Percentiles rank a stretch among this genome's conserved stretches.
Conservation (phyloP, 2,113 vertebrate genomes). For the Gymnorhina tibicen region DNA sequence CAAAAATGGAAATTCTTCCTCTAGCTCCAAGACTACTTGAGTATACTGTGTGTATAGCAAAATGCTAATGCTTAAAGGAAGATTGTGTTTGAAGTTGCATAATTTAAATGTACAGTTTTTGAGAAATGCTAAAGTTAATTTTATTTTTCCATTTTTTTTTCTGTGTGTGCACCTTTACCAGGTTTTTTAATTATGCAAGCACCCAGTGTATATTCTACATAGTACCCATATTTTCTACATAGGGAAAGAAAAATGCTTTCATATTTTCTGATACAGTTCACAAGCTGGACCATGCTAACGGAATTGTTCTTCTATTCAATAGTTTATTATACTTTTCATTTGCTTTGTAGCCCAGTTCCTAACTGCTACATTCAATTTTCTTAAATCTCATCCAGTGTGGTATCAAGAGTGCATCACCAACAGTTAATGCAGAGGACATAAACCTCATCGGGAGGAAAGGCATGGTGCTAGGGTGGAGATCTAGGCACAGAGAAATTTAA, state of each 20-base stretch:
- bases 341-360: neutral
- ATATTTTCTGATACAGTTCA: neutral
- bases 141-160: neutral
- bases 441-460: neutral
- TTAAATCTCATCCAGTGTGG: neutral
- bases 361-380: neutral
- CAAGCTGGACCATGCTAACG: neutral
- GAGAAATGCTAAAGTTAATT: neutral
- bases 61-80: neutral
- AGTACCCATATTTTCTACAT: neutral
- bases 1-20: neutral
- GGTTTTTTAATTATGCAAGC: neutral
- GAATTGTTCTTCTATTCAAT: neutral
- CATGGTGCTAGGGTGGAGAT: neutral
- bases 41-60: neutral
- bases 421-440: neutral
- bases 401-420: neutral
- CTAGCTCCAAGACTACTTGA: neutral
- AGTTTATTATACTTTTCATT: neutral
- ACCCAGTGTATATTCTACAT: neutral
- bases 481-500: neutral
- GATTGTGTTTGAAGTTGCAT: neutral
- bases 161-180: neutral
- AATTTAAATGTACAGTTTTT: neutral
- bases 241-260: too few relatives aligned